A percentile compares a stretch with the other conserved stretches of the same genome.
Evolutionary conservation across 2,113 vertebrate species (phyloP).

Genomic region (Mus musculus): DNA sequence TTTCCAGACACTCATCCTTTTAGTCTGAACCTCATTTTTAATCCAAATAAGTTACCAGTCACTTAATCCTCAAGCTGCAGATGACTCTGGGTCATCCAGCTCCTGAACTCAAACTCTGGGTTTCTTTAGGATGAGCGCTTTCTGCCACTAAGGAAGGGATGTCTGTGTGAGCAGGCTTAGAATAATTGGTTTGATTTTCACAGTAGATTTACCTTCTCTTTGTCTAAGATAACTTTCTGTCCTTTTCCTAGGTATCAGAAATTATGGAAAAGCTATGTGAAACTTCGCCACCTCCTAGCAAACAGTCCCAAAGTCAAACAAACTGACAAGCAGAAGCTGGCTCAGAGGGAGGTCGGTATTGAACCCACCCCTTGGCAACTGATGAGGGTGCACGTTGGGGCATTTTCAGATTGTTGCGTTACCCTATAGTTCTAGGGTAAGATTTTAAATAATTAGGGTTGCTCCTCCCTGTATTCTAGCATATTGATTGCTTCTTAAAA

Average conservation of each 20-base stretch:
- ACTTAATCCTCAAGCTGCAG: not conserved
- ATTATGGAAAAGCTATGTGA: conserved; percentile 99
- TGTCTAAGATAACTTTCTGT: conserved; percentile 45
- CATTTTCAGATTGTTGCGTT: not conserved
- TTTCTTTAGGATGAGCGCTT: conserved; percentile 45
- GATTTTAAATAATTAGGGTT: not conserved
- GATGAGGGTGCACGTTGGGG: not conserved
- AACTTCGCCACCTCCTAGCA: conserved; percentile 97
- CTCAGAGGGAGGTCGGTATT: conserved; percentile 94
- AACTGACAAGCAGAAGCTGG: conserved; percentile 98
- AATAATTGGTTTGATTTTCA: conserved; percentile 33
- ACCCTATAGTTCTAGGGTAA: not conserved
- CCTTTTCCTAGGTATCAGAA: conserved; percentile 96
- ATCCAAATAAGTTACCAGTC: not conserved
- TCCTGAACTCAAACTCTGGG: not conserved
- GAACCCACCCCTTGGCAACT: not conserved
- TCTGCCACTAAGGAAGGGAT: conserved; percentile 4
- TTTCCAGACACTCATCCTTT: not conserved
- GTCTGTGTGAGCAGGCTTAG: conserved; percentile 19
- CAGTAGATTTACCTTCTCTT: not conserved
- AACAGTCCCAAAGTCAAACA: conserved; percentile 99
- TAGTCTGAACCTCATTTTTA: conserved; percentile 10
- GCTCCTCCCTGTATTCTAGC: not conserved
- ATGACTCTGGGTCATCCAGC: conserved; percentile 19
- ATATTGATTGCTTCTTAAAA: not conserved